Percentiles rank a stretch among this genome's conserved stretches.
phyloP scores from a whole-genome alignment of 2,113 vertebrate genomes.

The Semnopithecus entellus region DNA sequence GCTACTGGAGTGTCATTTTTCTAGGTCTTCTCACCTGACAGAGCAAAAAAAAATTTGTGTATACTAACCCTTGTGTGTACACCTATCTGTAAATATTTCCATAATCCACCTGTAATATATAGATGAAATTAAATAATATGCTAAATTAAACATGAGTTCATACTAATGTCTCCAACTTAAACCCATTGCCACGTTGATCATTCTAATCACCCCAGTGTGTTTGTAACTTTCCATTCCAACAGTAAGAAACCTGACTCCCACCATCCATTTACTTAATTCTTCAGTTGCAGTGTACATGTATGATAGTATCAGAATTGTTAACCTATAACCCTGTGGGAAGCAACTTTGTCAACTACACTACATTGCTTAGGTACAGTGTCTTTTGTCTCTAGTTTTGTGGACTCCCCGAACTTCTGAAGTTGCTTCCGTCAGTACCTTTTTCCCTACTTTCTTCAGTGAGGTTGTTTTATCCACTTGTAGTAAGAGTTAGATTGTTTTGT shows the following conservation, averaged over 20 bases:
- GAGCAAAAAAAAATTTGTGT: not conserved
- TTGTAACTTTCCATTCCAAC: not conserved
- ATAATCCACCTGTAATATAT: not conserved
- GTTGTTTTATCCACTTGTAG: not conserved
- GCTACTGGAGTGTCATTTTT: not conserved
- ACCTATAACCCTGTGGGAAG: not conserved
- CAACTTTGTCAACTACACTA: not conserved
- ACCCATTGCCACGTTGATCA: not conserved
- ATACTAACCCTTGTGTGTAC: not conserved
- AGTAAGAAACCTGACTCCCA: not conserved
- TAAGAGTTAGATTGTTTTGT: not conserved
- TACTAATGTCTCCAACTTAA: not conserved
- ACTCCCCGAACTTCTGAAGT: not conserved
- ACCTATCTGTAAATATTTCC: not conserved
- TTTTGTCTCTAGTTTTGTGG: conserved; percentile 20
- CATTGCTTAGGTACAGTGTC: not conserved
- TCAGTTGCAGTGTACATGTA: not conserved
- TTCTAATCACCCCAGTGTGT: not conserved
- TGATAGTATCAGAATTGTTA: not conserved
- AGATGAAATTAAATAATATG: not conserved
- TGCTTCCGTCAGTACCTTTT: not conserved
- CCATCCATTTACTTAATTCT: not conserved
- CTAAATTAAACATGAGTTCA: not conserved
- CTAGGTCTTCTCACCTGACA: not conserved
- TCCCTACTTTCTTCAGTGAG: not conserved